These are phyloP conservation scores for Apoda limacodes DNA, from an alignment of 2,888 invertebrate species.

Conservation along the genomic window DNA sequence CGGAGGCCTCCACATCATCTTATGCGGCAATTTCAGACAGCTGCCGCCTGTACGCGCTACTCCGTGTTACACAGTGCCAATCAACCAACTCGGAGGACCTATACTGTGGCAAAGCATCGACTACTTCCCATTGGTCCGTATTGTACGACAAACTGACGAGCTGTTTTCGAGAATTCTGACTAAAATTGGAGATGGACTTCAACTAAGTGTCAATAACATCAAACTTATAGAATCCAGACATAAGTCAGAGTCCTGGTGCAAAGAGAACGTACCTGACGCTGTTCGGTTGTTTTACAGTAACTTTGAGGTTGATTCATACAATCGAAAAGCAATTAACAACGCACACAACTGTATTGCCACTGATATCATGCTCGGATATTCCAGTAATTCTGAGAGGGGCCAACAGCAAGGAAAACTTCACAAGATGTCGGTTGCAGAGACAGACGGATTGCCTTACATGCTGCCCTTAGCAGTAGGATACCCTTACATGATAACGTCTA, in stretches of 20 bases:
- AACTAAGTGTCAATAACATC: slow-evolving; percentile 19
- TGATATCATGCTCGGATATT: slow-evolving; percentile 20
- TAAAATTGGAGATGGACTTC: slow-evolving; percentile 26
- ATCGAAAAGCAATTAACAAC: slow-evolving; percentile 19
- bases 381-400: slow-evolving; percentile 12
- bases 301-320: slow-evolving; percentile 25
- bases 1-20: slow-evolving; percentile 18
- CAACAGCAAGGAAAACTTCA: slow-evolving; percentile 17
- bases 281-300: slow-evolving; percentile 25
- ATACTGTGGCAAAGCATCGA: slow-evolving; percentile 27
- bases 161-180: slow-evolving; percentile 28
- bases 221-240: slow-evolving; percentile 24
- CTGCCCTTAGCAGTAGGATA: slow-evolving; percentile 19
- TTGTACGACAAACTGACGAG: slow-evolving; percentile 29
- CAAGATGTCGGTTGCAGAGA: slow-evolving; percentile 20
- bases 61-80: slow-evolving; percentile 23
- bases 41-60: slow-evolving; percentile 31
- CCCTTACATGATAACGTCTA: slow-evolving; percentile 21
- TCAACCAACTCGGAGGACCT: slow-evolving; percentile 22
- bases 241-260: slow-evolving; percentile 21
- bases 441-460: too few species aligned
- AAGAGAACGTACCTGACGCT: slow-evolving; percentile 21
- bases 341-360: slow-evolving; percentile 19
- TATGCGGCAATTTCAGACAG: slow-evolving; percentile 24
- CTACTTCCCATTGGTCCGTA: slow-evolving; percentile 27